A percentile compares a stretch with the other conserved stretches of the same genome.
Conservation (phyloP, 2,113 vertebrate species). For the Phasianus colchicus region DNA sequence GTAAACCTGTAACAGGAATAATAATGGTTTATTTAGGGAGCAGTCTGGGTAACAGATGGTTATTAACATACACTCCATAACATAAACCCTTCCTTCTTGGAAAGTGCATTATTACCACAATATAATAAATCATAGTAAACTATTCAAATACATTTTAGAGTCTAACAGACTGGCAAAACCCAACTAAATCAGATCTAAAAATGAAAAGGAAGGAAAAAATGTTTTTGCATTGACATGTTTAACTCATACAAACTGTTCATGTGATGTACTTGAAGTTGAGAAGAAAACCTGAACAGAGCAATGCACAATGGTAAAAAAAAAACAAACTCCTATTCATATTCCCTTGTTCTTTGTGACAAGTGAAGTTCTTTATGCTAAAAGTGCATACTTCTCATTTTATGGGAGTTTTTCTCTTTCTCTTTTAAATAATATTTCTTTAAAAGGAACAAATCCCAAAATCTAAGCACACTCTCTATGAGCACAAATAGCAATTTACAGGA, state of each 20-base stretch:
- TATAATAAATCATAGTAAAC: slow-evolving; percentile 45
- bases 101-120: slow-evolving; percentile 31
- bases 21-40: slow-evolving; percentile 50
- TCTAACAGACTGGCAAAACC: slow-evolving; percentile 17
- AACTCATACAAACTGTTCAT: neutral
- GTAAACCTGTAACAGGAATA: slow-evolving; percentile 86
- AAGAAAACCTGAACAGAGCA: neutral
- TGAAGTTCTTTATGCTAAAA: neutral
- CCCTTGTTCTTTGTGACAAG: neutral
- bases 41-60: slow-evolving; percentile 1
- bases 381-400: neutral
- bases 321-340: neutral
- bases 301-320: neutral
- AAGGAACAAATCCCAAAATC: neutral
- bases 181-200: slow-evolving; percentile 14
- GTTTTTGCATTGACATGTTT: neutral
- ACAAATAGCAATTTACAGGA: neutral
- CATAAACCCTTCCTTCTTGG: slow-evolving; percentile 31
- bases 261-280: neutral
- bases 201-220: neutral
- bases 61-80: slow-evolving; percentile 52
- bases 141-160: neutral
- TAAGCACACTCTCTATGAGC: neutral
- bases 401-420: neutral
- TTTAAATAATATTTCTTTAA: neutral